Evolutionary conservation across 2,888 invertebrate species (phyloP), one percentile per base, ranked within the genome.

Genomic region (Ophion obscuratus): DNA sequence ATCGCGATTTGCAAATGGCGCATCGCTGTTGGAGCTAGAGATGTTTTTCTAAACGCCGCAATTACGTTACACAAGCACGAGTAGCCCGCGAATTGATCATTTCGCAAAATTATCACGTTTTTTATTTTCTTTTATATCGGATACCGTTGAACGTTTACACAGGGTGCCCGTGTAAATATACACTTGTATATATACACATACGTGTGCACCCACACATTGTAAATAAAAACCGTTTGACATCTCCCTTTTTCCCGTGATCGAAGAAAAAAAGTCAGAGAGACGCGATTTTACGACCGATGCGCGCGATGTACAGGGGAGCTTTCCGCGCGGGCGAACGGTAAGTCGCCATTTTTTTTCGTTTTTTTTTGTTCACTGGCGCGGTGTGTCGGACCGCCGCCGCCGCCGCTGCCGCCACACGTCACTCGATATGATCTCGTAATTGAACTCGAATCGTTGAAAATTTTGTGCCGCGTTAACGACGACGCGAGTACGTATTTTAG

Each of bases 261-360:
- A 62, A 71, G 53, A 47, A 44, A 68, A 66, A 67, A 61, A 74
- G 20, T 67, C 73, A 24, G 27, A 67, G 81, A 74, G 81, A 81
- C 75, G 75, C 53, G 53, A 59, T 74, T 74, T 57, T 53, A 75
- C 81, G 74, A 81, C 81, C 75, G 81, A 75, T 81, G 81, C 81
- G 79, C 79, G 81, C 81, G 67, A 75, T 75, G 79, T 70, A 75
- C 79, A 84, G 80, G 75, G 68, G 79, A 77, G 64, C 70, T 80
- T 75, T 80, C 64, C 79, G 79, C 64, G 75, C 68, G 79, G 75
- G 79, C 75, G 79, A 80, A 75, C 75, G 83, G 83, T 84, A 84
- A 84, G 79, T 84, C 80, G 81, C 81, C 75, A 81, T 81, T 62
- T 81, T 81, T 74, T 74, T 74, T 81, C 36, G 20, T 20, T 57